Base-by-base conservation (phyloP, 1,140 invertebrate genomes). In the Drosophila sproati region DNA sequence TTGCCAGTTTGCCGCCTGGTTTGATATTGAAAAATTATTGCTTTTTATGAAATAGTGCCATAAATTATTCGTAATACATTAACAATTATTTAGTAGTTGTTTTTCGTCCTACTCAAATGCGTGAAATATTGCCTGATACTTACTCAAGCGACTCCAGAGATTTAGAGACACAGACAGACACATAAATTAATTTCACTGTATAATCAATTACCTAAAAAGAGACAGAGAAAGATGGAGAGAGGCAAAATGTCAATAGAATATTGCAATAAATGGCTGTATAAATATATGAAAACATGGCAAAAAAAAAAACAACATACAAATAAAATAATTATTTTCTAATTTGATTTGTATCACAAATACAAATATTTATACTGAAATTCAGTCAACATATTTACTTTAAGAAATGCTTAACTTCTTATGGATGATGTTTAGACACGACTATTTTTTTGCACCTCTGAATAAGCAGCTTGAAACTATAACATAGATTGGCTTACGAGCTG, bases 21-120 rank as follows among this genome's bases (percentile, higher is more conserved):
- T 88, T 88, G 83, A 88, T 88, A 88, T 88, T 89, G 85, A 88
- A 88, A 88, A 88, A 88, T 88, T 88, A 88, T 88, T 88, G 85
- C 85, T 88, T 88, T 88, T 85, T 88, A 89, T 88, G 85, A 88
- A 88, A 88, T 85, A 81, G 85, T 88, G 85, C 66, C 85, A 88
- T 88, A 88, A 88, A 88, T 88, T 88, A 88, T 88, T 88, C 85
- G 85, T 88, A 89, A 89, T 89, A 88, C 85, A 88, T 88, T 88
- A 88, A 88, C 85, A 88, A 88, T 89, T 88, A 89, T 89, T 88
- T 88, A 89, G 74, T 89, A 85, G 74, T 88, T 88, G 80, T 89
- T 88, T 83, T 87, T 78, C 66, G 63, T 32, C 81, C 85, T 74
- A 68, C 77, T 85, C 83, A 83, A 85, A 88, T 83, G 60, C 72